Evolutionary conservation across 2,888 invertebrate genomes (phyloP).

Genomic region (Labia minor): DNA sequence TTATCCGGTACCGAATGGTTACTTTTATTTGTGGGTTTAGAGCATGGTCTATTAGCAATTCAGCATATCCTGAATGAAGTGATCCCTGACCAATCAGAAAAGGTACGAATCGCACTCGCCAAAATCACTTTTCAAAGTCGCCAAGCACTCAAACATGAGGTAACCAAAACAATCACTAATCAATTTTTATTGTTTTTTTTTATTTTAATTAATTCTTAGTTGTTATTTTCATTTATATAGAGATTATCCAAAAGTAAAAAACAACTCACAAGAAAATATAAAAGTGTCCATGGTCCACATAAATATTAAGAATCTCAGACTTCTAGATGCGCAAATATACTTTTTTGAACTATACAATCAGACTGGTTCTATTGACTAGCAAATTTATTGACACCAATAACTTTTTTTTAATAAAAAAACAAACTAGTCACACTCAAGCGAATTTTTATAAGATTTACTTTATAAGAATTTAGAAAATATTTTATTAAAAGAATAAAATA

Average conservation of each 20-base stretch:
- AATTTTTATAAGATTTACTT: neutral
- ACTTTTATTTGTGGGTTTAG: constrained; percentile 53
- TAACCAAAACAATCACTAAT: constrained; percentile 23
- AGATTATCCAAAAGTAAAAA: constrained; percentile 37
- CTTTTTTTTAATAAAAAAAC: too few species aligned
- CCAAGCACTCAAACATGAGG: constrained; percentile 49
- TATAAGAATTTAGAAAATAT: neutral
- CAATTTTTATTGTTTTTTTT: constrained; percentile 26
- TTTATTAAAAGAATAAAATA: neutral
- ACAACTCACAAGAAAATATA: constrained; percentile 37
- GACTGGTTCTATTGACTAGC: neutral
- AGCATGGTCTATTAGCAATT: constrained; percentile 55
- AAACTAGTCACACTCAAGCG: neutral
- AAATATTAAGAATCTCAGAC: constrained; percentile 15
- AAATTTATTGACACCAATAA: too few species aligned
- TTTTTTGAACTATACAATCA: neutral
- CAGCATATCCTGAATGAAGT: constrained; percentile 53
- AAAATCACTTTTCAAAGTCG: constrained; percentile 50
- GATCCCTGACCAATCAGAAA: constrained; percentile 59
- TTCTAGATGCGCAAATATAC: too few species aligned
- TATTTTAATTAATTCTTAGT: too few species aligned
- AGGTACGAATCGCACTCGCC: constrained; percentile 52
- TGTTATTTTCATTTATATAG: too few species aligned
- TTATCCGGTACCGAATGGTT: constrained; percentile 40
- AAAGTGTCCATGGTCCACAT: constrained; percentile 39